These are phyloP conservation scores for Drosophila bipectinata DNA, from an alignment of 1,140 invertebrate genomes.

Conservation along the genomic window DNA sequence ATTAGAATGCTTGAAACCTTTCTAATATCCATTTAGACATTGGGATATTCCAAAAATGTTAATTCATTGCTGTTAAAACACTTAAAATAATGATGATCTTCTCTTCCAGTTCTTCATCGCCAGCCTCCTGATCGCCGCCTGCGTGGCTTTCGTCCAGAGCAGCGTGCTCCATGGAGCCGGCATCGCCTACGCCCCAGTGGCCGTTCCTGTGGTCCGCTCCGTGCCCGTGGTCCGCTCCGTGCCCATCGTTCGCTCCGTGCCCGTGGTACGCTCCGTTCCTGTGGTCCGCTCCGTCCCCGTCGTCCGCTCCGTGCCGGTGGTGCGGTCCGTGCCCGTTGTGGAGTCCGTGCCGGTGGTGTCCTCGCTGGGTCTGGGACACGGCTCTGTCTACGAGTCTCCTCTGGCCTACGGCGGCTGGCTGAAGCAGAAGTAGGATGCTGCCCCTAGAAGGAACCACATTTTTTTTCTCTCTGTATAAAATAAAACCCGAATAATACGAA, in stretches of 20 bases:
- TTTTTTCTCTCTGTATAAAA: slow-evolving; percentile 11
- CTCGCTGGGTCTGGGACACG: slow-evolving; percentile 43
- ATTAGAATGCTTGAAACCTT: too few relatives aligned
- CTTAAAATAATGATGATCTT: neutral
- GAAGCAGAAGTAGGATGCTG: slow-evolving; percentile 55
- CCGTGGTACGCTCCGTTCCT: slow-evolving; percentile 43
- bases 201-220: slow-evolving; percentile 33
- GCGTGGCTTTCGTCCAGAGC: slow-evolving; percentile 56
- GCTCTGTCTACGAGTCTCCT: slow-evolving; percentile 51
- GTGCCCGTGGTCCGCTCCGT: slow-evolving; percentile 36
- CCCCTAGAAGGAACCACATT: neutral
- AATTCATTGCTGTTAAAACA: neutral
- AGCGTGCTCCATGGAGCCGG: slow-evolving; percentile 55
- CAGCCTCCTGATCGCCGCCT: slow-evolving; percentile 59
- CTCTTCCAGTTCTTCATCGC: slow-evolving; percentile 59
- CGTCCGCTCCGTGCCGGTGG: slow-evolving; percentile 38
- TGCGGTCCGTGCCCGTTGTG: slow-evolving; percentile 19
- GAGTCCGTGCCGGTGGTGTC: slow-evolving; percentile 47
- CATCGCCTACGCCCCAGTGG: slow-evolving; percentile 25
- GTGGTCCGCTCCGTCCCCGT: slow-evolving; percentile 43
- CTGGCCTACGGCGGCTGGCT: slow-evolving; percentile 65
- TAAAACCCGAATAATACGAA: slow-evolving; percentile 23
- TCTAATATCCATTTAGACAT: too few relatives aligned
- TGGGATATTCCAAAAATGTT: too few relatives aligned
- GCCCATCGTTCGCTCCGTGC: slow-evolving; percentile 33